These are phyloP conservation scores for Enteromius fasciolatus DNA, from an alignment of 2,797 vertebrate species.

Conservation along the genomic window DNA sequence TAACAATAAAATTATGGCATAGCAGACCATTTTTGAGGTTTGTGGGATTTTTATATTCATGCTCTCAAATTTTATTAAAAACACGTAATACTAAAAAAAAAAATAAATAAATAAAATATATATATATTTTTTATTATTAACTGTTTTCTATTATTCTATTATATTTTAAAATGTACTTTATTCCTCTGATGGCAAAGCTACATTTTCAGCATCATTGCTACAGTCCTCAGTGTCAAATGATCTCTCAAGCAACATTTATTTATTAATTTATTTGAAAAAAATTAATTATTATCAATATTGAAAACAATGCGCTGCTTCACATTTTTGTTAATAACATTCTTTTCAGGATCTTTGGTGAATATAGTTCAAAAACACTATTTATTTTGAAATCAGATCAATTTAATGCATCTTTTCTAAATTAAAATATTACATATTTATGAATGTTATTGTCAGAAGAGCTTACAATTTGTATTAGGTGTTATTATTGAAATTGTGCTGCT, in stretches of 20 bases:
- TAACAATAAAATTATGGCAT: background rate
- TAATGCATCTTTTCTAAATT: background rate
- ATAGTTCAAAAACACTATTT: background rate
- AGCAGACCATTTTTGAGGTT: too few species aligned
- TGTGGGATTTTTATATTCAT: too few species aligned
- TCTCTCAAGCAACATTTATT: too few species aligned
- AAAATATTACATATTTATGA: background rate
- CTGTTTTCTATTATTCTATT: background rate
- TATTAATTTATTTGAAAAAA: too few species aligned
- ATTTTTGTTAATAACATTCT: too few species aligned
- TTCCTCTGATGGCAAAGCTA: background rate
- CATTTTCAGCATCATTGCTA: background rate
- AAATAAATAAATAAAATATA: too few species aligned
- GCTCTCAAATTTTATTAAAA: background rate
- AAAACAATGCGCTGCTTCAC: too few species aligned
- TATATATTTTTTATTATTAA: too few species aligned
- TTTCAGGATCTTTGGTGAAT: background rate
- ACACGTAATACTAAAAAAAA: background rate
- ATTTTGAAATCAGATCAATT: background rate
- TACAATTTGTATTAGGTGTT: background rate
- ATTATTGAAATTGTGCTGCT: background rate
- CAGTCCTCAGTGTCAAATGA: background rate
- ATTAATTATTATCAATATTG: too few species aligned
- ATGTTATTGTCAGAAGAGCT: background rate
- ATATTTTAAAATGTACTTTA: background rate